These are phyloP conservation scores for Agonum fuliginosum DNA, from an alignment of 2,888 invertebrate species.

Conservation along the genomic window DNA sequence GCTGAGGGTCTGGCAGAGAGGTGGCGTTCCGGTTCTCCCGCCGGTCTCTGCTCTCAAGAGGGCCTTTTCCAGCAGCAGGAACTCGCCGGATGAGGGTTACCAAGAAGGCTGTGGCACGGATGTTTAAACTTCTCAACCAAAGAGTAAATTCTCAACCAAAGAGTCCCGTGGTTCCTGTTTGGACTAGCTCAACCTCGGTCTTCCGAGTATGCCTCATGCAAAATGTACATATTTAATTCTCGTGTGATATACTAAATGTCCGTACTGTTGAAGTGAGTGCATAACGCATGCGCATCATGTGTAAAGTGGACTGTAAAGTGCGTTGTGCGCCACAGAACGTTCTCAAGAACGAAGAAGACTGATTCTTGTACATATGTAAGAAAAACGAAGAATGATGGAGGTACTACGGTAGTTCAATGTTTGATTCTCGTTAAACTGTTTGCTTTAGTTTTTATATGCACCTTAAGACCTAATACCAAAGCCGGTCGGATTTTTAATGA, in stretches of 20 bases:
- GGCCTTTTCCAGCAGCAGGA: constrained; percentile 87
- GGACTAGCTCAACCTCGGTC: constrained; percentile 55
- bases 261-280: constrained; percentile 16
- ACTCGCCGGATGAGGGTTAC: constrained; percentile 92
- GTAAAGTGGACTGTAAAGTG: not conserved
- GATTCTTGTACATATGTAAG: constrained; percentile 51
- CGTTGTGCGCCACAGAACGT: constrained; percentile 20
- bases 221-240: constrained; percentile 45
- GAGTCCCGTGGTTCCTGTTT: constrained; percentile 60
- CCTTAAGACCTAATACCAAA: constrained; percentile 7
- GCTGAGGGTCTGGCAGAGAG: constrained; percentile 90
- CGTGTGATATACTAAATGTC: constrained; percentile 22
- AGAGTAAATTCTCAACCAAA: constrained; percentile 62
- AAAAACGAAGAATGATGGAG: constrained; percentile 16
- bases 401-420: constrained; percentile 47
- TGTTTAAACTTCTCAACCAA: constrained; percentile 77
- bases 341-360: constrained; percentile 50
- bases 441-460: not conserved
- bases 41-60: constrained; percentile 90
- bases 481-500: constrained; percentile 16
- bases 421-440: constrained; percentile 14
- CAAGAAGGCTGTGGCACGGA: constrained; percentile 95
- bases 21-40: constrained; percentile 87
- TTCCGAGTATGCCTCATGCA: constrained; percentile 48
- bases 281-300: not conserved